A percentile compares a stretch with the other conserved stretches of the same genome.
Evolutionary conservation across 2,113 vertebrate species (phyloP).

Genomic region (Ceratotherium simum): DNA sequence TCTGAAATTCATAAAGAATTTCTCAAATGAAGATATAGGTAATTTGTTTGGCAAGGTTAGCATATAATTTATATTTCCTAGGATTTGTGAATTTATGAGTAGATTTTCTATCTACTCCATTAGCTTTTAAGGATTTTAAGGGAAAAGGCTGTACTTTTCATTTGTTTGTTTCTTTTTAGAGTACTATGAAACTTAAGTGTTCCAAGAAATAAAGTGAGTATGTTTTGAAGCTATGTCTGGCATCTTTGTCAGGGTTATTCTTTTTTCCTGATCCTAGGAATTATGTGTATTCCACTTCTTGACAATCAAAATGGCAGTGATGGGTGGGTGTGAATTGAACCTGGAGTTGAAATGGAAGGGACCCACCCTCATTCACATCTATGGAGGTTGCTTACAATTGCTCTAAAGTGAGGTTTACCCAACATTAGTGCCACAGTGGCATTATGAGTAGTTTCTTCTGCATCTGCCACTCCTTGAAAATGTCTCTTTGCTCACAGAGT

Average conservation of each 20-base stretch:
- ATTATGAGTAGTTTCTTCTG: not conserved
- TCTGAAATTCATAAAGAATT: not conserved
- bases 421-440: not conserved
- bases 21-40: not conserved
- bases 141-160: not conserved
- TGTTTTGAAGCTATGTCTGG: not conserved
- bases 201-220: not conserved
- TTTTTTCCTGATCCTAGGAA: not conserved
- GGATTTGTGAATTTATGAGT: not conserved
- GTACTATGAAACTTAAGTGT: not conserved
- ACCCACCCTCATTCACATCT: not conserved
- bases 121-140: not conserved
- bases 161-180: conserved; percentile 10
- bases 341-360: not conserved
- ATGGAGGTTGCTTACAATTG: not conserved
- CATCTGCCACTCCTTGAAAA: not conserved
- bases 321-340: not conserved
- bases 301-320: not conserved
- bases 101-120: not conserved
- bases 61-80: not conserved
- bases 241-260: not conserved
- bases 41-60: not conserved
- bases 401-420: not conserved
- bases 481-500: not conserved
- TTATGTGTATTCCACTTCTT: not conserved